These are phyloP conservation scores for Colaptes auratus DNA, from an alignment of 2,113 vertebrate species.

Conservation along the genomic window DNA sequence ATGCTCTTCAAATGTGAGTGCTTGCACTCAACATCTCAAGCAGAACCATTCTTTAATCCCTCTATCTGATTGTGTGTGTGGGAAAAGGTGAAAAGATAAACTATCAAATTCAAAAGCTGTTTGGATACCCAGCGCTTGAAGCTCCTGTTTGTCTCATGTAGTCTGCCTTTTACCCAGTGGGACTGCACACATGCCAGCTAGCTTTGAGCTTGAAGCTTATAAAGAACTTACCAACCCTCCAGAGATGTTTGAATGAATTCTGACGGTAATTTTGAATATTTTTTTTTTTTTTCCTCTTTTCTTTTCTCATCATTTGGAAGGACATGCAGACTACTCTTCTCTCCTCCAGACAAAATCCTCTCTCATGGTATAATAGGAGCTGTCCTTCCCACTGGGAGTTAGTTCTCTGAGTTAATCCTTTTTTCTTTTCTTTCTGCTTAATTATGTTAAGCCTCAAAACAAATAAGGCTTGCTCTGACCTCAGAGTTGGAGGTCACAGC, in stretches of 20 bases:
- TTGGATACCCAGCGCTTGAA: background rate
- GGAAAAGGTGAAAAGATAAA: background rate
- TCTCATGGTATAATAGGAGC: background rate
- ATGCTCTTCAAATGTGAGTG: background rate
- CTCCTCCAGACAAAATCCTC: background rate
- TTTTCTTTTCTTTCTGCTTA: constrained; percentile 36
- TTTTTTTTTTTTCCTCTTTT: background rate
- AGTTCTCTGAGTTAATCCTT: constrained; percentile 16
- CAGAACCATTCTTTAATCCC: background rate
- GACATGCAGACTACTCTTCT: background rate
- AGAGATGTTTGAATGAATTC: background rate
- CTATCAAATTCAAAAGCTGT: background rate
- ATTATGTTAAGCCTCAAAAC: constrained; percentile 55
- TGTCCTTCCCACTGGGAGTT: background rate
- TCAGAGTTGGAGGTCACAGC: background rate
- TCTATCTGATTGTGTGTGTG: background rate
- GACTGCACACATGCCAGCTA: background rate
- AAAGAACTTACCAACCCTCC: fast-evolving
- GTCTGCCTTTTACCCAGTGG: background rate
- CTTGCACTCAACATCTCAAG: background rate
- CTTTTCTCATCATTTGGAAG: background rate
- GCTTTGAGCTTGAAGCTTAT: background rate
- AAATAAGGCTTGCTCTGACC: constrained; percentile 35
- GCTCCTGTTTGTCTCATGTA: background rate
- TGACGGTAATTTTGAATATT: background rate